A percentile compares a stretch with the other conserved stretches of the same genome.
These are phyloP conservation scores for Nothocercus nigrocapillus DNA, from an alignment of 2,113 vertebrate species.

Conservation along the genomic window DNA sequence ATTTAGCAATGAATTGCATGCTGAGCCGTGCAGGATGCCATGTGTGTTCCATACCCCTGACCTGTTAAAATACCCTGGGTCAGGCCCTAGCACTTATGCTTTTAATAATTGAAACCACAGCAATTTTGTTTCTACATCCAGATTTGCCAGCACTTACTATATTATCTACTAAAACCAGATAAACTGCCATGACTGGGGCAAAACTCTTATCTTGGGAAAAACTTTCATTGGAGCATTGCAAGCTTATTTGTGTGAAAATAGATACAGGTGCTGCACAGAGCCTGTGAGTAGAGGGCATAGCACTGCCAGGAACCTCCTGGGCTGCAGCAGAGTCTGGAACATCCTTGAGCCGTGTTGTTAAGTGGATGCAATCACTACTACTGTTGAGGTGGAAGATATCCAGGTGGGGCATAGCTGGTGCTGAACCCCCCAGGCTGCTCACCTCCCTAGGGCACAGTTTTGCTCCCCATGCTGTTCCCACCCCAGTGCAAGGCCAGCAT, in stretches of 20 bases:
- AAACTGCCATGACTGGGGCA: not conserved
- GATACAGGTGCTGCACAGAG: accelerated
- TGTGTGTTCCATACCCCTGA: too few species aligned
- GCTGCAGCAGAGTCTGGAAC: not conserved
- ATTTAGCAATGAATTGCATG: too few species aligned
- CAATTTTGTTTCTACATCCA: not conserved
- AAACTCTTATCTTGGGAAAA: not conserved
- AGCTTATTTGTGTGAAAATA: not conserved
- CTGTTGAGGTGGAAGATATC: too few species aligned
- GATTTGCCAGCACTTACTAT: not conserved
- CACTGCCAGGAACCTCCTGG: not conserved
- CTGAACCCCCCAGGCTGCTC: too few species aligned
- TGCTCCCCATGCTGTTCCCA: too few species aligned
- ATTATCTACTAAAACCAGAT: not conserved
- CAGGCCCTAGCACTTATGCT: too few species aligned
- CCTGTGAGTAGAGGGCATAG: not conserved
- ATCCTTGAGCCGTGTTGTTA: not conserved
- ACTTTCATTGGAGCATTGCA: not conserved
- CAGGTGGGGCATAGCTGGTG: too few species aligned
- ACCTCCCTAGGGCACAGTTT: too few species aligned
- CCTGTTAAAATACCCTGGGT: too few species aligned
- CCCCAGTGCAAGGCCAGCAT: too few species aligned
- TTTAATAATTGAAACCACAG: not conserved
- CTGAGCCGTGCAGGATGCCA: too few species aligned
- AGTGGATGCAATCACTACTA: too few species aligned